Percentiles rank a stretch among this genome's conserved stretches.
phyloP scores from a whole-genome alignment of 1,140 invertebrate species.

The Sesamia nonagrioides region DNA sequence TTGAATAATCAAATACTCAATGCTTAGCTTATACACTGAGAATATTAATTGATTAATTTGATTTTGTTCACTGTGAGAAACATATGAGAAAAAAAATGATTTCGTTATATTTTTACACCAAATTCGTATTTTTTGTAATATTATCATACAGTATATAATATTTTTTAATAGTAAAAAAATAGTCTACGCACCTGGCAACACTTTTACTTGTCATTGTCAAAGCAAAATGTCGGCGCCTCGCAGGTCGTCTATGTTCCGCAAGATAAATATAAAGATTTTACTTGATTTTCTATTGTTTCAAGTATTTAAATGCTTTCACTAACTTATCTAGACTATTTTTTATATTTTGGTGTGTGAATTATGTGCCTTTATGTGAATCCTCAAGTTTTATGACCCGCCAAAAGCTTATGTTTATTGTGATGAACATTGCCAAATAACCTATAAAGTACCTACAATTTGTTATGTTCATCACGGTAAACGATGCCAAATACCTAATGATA shows the following conservation, averaged over 20 bases:
- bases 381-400: not conserved
- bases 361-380: not conserved
- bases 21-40: no score
- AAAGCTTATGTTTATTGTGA: not conserved
- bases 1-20: no score
- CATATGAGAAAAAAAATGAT: not conserved
- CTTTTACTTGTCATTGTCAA: not conserved
- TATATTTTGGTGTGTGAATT: not conserved
- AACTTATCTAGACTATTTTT: no score
- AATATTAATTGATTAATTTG: no score
- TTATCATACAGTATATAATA: not conserved
- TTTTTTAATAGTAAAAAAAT: slow-evolving; percentile 7
- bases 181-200: not conserved
- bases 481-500: no score
- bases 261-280: slow-evolving; percentile 12
- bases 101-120: no score
- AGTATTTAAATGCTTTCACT: slow-evolving; percentile 8
- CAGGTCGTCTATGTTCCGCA: not conserved
- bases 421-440: no score
- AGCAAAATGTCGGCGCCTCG: not conserved
- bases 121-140: no score
- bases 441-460: not conserved
- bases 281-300: not conserved
- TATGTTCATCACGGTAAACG: slow-evolving; percentile 28
- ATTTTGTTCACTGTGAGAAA: not conserved